Evolutionary conservation across 1,140 invertebrate species (phyloP).

Genomic region (Drosophila nasuta): DNA sequence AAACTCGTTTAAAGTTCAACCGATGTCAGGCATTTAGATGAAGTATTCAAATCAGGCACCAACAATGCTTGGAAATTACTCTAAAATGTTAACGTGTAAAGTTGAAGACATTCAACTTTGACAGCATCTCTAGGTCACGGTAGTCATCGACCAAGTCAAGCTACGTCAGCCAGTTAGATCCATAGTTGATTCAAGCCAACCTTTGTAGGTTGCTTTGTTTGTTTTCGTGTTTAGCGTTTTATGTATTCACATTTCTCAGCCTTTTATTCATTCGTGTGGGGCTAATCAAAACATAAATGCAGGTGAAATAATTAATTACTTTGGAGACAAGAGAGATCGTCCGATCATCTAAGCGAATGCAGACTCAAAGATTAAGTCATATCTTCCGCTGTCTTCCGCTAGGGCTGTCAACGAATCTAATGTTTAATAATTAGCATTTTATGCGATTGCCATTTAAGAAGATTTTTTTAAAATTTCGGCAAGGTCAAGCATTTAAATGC

Average conservation of each 20-base stretch:
- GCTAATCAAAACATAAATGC: conserved; percentile 59
- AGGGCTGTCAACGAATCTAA: conserved; percentile 41
- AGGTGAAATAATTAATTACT: conserved; percentile 54
- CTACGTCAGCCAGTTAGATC: background rate
- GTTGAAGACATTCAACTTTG: conserved; percentile 77
- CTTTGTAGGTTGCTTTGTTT: background rate
- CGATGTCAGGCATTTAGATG: conserved; percentile 47
- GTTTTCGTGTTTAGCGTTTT: background rate
- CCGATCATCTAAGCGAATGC: conserved; percentile 4
- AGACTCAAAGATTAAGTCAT: conserved; percentile 30
- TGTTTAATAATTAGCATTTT: conserved; percentile 59
- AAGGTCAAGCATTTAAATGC: conserved; percentile 57
- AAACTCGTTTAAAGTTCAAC: conserved; percentile 70
- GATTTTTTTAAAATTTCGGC: conserved; percentile 43
- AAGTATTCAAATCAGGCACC: conserved; percentile 41
- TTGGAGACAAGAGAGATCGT: conserved; percentile 33
- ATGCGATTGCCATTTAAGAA: conserved; percentile 48
- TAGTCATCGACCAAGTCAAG: conserved; percentile 15
- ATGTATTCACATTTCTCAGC: conserved; percentile 20
- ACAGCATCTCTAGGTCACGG: conserved; percentile 77
- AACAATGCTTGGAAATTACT: conserved; percentile 50
- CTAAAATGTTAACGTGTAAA: conserved; percentile 58
- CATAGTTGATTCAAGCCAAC: background rate
- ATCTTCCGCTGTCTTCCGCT: conserved; percentile 34
- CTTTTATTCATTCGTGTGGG: conserved; percentile 31